Evolutionary conservation across 2,797 vertebrate species (phyloP), one percentile per base, ranked within the genome.

Genomic region (Myotis findleyi): DNA sequence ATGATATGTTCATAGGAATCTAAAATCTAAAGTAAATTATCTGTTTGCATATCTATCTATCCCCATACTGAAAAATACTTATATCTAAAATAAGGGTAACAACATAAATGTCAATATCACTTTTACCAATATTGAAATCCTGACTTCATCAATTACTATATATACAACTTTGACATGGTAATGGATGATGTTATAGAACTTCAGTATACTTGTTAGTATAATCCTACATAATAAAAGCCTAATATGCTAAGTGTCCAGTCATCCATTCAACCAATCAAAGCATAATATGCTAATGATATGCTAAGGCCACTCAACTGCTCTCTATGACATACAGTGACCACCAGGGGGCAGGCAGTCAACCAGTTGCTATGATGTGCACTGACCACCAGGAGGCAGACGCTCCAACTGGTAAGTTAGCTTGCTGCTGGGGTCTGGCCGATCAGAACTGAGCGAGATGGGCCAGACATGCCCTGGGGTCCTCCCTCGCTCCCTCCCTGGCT

Each of bases 81-180:
- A 6, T 76, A 44, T 57, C 25, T 82, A 55, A 90, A 93, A 62
- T 17, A 59, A 76, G n/a, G 47, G 7, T 64, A 51, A 87, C 4
- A 53, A 38, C 11, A 75, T 17, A 51, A 1, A 89, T 83, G 66
- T 85, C 41, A 62, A 14, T 62, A 12, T 53, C 44, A 49, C 6
- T 83, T 66, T 91, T 36, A 77, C 3, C n/a, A 79, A 6, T 62
- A 17, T 69, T 81, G 89, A 88, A 96, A 86, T 75, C 6, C 3
- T 69, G 59, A 85, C 33, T 69, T 62, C 6, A 14, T 23, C 57
- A 87, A 2, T 90, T 77, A 55, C 27, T 38, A 41, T 3, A 4
- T 53, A 2, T 87, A 11, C 57, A 72, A 73, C 8, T 66, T 68
- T 82, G 51, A 71, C 41, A 72, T 3, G 20, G 30, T 57, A 59